Base-by-base conservation (phyloP, 2,888 invertebrate genomes). In the Litoditis marina region DNA sequence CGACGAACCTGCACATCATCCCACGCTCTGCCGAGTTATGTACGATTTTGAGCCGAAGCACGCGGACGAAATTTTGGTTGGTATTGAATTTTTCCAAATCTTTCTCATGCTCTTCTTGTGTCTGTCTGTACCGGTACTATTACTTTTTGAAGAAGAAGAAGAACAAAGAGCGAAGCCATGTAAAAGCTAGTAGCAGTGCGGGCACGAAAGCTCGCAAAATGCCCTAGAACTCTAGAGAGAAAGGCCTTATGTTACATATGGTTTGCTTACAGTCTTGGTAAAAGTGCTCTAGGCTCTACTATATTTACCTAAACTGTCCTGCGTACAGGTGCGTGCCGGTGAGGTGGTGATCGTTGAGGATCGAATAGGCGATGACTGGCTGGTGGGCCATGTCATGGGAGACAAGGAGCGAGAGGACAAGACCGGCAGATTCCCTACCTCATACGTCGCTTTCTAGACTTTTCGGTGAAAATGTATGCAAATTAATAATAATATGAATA, bases 321-420 rank as follows among this genome's bases (percentile, higher is more conserved):
- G 47, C 25, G 4, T 32, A 32, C 51, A 70, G 70, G 65, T 73
- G 7, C 65, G 65, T 13, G 74, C 73, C 39, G 74, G 74, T 2
- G 69, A 75, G 49, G 73, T 71, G 27, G 73, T 75, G 1, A 27
- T 73, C 2, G 67, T 76, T 3, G 72, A 76, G 55, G 71, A 71
- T 53, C 57, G 66, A n/a, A 71, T 76, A 11, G 72, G 73, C 30
- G 66, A 65, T 16, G 76, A 76, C 46, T 76, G 76, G 76, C 67
- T 74, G 13, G 59, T 69, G 22, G 76, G 76, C 4, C 65, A 69
- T 25, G 58, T 66, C 16, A 62, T 67, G 13, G 55, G 59, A n/a
- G 54, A 54, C 46, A 47, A 46, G 46, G 51, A 27, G n/a, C 57
- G 67, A 32, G 65, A 61, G 16, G 63, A 66, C 32, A 60, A 66